Evolutionary conservation across 2,797 vertebrate genomes (phyloP), one percentile per base, ranked within the genome.

Genomic region (Pangasius mekongensis): DNA sequence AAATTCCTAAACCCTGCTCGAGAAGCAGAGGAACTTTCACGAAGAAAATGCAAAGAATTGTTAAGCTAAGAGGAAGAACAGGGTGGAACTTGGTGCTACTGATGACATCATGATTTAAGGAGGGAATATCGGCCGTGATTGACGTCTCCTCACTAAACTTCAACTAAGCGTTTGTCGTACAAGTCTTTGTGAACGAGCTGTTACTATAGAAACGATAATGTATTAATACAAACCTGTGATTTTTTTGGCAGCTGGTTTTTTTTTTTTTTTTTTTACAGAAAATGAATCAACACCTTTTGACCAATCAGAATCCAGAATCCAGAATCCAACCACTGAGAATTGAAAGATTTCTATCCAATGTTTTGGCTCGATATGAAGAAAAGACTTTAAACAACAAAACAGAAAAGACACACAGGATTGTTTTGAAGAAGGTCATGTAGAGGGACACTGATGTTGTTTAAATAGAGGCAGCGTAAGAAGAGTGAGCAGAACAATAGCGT

Each of bases 361-460:
- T 16, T 54, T 78, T 49, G 4, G 16, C 6, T n/a, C 1, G 7
- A 33, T 9, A 16, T 77, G 16, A 52, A 76, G 22, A 49, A 27
- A 47, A 43, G 8, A 43, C 22, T 52, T 5, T 39, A 71, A 6
- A 71, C 43, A 43, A 7, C 43, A 16, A 1, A 39, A 10, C 2
- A 52, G 7, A 77, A 33, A 18, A 80, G 47, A 54, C 27, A 52
- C 47, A 20, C n/a, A 2, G 54, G 30, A 2, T 20, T 43, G 58
- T 60, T 24, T 62, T 60, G 24, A 43, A 62, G 81, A 83, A 64
- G 81, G 81, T 83, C 60, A 83, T 66, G 78, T 27, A 81, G 56
- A 60, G 33, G 10, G 1, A 60, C 56, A 6, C 78, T 60, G 22
- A 39, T 60, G 81, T 24, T 81, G 54, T 66, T 66, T 64, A 83